A percentile compares a stretch with the other conserved stretches of the same genome.
phyloP scores from a whole-genome alignment of 1,140 invertebrate genomes.

The Diploscapter pachys region DNA sequence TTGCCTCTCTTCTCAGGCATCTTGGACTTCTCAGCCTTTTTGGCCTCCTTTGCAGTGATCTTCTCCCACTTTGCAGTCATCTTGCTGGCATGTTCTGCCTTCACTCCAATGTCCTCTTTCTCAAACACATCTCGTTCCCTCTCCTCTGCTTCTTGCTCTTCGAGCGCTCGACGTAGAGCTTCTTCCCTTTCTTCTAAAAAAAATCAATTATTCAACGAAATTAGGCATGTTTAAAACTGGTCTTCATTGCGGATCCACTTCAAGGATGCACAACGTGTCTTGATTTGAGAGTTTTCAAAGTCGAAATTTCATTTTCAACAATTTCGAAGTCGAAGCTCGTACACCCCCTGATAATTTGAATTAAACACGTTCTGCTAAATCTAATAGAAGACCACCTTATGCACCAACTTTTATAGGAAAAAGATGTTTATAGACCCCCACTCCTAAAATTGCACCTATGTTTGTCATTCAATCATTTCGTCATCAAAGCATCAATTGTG shows the following conservation, averaged over 20 bases:
- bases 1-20: constrained; percentile 52
- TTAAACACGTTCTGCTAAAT: background rate
- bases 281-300: background rate
- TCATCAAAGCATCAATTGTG: background rate
- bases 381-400: background rate
- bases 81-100: constrained; percentile 55
- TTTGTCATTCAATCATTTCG: no score
- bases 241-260: background rate
- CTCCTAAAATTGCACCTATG: no score
- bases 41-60: constrained; percentile 57
- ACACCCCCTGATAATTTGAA: no score
- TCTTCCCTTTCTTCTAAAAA: constrained; percentile 53
- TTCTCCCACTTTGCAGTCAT: constrained; percentile 60
- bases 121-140: background rate
- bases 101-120: constrained; percentile 27
- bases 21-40: constrained; percentile 56
- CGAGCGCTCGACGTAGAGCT: constrained; percentile 30
- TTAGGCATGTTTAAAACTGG: background rate
- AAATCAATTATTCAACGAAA: background rate
- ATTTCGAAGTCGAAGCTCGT: no score
- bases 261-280: background rate
- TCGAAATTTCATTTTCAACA: no score
- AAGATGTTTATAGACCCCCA: no score
- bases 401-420: background rate
- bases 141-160: constrained; percentile 36